phyloP scores from a whole-genome alignment of 1,140 invertebrate species.

The Dendroctonus valens region DNA sequence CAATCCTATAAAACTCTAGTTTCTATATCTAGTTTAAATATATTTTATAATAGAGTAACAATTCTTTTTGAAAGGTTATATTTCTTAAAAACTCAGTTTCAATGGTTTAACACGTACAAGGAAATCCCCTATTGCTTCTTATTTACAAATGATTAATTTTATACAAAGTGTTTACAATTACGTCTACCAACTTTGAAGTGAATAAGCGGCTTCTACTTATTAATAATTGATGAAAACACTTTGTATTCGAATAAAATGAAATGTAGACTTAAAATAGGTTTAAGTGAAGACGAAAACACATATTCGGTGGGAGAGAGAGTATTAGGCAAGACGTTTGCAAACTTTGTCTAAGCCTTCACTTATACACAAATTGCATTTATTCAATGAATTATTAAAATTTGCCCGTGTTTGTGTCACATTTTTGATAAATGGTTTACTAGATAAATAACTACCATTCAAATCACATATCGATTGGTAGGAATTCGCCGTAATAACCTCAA shows the following conservation, averaged over 20 bases:
- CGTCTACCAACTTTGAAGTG: not conserved
- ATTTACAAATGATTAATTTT: conserved; percentile 10
- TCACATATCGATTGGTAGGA: not conserved
- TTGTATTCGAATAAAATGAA: not conserved
- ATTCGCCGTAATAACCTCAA: not conserved
- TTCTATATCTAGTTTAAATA: conserved; percentile 18
- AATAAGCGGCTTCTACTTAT: not conserved
- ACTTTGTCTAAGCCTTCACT: conserved; percentile 1
- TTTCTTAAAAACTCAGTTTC: conserved; percentile 6
- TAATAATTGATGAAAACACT: not conserved
- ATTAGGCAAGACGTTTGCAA: no score
- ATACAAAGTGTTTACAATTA: conserved; percentile 17
- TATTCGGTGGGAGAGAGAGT: no score
- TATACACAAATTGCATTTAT: conserved; percentile 2
- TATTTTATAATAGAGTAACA: conserved; percentile 28
- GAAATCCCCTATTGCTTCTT: conserved; percentile 19
- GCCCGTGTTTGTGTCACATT: not conserved
- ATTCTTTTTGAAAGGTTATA: conserved; percentile 26
- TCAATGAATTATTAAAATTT: conserved; percentile 4
- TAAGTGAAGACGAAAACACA: no score
- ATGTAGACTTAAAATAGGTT: no score
- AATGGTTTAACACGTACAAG: conserved; percentile 10
- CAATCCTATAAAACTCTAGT: conserved; percentile 24
- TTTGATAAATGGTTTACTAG: no score
- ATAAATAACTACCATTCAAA: no score